Evolutionary conservation across 37 sponge, comb jelly and placozoan genomes (phyloP), one percentile per base, ranked within the genome.

Genomic region (Petrosia ficiformis): DNA sequence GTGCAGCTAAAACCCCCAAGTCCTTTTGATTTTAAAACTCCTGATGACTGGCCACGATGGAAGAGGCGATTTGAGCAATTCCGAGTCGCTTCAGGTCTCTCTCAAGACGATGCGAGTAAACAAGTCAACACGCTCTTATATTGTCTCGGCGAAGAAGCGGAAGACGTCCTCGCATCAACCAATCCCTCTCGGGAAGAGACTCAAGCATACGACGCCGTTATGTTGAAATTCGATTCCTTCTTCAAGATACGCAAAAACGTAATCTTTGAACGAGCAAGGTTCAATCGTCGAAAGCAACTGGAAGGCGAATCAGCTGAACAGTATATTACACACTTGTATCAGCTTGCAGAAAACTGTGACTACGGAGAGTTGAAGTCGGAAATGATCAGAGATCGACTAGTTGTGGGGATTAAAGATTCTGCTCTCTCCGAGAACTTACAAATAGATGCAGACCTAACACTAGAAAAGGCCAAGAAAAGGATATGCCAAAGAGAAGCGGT

Each of bases 301-400:
- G 37, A 31, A 21, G 56, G 36, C 8, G 59, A 73, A 52, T 33
- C 74, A 56, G 8, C 65, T 22, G 74, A 73, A 11, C 59, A 57
- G 35, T 73, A 31, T 14, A 73, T 73, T 22, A 73, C 4, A 3
- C 5, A 19, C 59, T 38, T 73, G 2, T 56, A 73, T 39, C 1
- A 24, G 16, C 21, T 56, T n/a, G 57, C n/a, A n/a, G n/a, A n/a
- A n/a, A n/a, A n/a, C n/a, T n/a, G n/a, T n/a, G n/a, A n/a, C n/a
- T n/a, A n/a, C n/a, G n/a, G n/a, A n/a, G n/a, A n/a, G n/a, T n/a
- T n/a, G n/a, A n/a, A n/a, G n/a, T n/a, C n/a, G n/a, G 57, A 73
- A 59, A 73, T 73, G 74, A 73, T 73, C n/a, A 33, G 74, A 38
- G 74, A 73, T 38, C 56, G 74, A 24, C 56, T 73, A 36, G 74